phyloP scores from a whole-genome alignment of 2,888 invertebrate species.

The Pterobdella sp. region DNA sequence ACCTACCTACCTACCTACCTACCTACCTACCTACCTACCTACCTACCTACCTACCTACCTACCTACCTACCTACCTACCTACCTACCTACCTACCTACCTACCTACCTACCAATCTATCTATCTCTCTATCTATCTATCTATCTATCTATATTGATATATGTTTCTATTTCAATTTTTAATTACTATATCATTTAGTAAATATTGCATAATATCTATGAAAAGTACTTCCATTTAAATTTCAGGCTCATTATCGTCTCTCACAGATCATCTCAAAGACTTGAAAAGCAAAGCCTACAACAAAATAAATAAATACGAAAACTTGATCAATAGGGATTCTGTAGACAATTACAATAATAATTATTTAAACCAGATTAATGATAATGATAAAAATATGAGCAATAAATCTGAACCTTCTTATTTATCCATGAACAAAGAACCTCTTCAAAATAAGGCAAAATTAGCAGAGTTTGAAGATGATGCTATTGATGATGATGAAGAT shows the following conservation, averaged over 20 bases:
- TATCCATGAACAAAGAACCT: slow-evolving; percentile 10
- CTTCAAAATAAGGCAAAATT: slow-evolving; percentile 14
- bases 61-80: slow-evolving; percentile 1
- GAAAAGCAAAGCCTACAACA: background rate
- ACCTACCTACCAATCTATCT: background rate
- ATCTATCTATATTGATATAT: background rate
- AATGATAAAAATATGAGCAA: background rate
- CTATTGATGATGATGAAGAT: slow-evolving; percentile 9
- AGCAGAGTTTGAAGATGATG: slow-evolving; percentile 26
- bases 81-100: slow-evolving; percentile 1
- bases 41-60: background rate
- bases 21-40: background rate
- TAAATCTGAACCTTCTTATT: background rate
- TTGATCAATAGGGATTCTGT: background rate
- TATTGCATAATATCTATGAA: background rate
- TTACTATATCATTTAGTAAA: background rate
- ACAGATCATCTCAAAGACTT: background rate
- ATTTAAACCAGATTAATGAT: background rate
- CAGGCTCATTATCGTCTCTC: background rate
- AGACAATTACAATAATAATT: background rate
- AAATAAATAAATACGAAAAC: background rate
- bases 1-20: background rate
- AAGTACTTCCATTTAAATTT: background rate
- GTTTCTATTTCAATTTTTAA: background rate
- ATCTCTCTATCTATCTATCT: background rate